Conservation (phyloP, 2,888 invertebrate genomes). For the Andricus curvator region DNA sequence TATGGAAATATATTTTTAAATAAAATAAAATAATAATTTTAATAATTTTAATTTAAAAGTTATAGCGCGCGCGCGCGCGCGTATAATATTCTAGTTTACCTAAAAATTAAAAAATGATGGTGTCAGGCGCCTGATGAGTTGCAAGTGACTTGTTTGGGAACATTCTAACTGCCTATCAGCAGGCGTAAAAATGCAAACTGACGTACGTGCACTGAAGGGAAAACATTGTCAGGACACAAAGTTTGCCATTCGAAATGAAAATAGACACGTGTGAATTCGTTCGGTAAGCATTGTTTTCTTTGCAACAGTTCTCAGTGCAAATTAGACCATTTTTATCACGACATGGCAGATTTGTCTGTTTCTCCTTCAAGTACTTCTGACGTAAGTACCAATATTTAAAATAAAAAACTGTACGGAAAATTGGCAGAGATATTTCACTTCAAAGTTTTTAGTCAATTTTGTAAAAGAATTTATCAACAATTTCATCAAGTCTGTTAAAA, state of each 20-base stretch:
- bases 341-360: background rate
- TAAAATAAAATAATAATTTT: no score
- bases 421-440: background rate
- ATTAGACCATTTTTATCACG: background rate
- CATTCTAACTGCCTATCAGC: background rate
- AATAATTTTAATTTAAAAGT: no score
- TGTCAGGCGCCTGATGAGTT: background rate
- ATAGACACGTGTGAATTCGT: constrained; percentile 12
- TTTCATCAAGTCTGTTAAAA: background rate
- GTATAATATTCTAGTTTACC: background rate
- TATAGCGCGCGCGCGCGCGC: no score
- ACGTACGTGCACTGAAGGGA: background rate
- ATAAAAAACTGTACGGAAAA: background rate
- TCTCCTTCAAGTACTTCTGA: background rate
- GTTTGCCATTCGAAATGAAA: constrained; percentile 8
- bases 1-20: no score
- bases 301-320: background rate
- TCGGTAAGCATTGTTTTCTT: constrained; percentile 8
- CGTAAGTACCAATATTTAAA: background rate
- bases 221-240: background rate
- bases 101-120: background rate
- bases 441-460: background rate
- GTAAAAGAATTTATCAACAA: background rate
- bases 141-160: background rate
- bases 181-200: background rate